These are phyloP conservation scores for Drosophila jambulina DNA, from an alignment of 1,140 invertebrate species.

Conservation along the genomic window DNA sequence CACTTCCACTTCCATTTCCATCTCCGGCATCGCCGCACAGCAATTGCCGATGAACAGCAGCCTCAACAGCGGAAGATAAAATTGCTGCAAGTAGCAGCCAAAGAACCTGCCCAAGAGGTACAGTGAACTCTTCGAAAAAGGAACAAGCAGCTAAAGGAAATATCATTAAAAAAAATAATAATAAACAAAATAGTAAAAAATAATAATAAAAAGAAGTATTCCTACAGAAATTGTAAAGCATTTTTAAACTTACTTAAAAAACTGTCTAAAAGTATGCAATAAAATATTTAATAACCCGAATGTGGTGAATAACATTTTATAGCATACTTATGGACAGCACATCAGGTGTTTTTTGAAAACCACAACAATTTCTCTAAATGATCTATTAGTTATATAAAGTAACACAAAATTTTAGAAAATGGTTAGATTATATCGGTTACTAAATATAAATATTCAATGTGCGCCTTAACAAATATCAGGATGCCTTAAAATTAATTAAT, in stretches of 20 bases:
- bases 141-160: no score
- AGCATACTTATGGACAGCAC: not conserved
- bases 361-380: no score
- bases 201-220: not conserved
- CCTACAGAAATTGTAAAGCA: not conserved
- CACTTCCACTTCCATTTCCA: conserved; percentile 10
- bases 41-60: conserved; percentile 58
- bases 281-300: not conserved
- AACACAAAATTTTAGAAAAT: no score
- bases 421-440: no score
- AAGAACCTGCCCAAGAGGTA: conserved; percentile 6
- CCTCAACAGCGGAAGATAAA: conserved; percentile 18
- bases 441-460: no score
- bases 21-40: conserved; percentile 41
- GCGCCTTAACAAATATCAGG: no score
- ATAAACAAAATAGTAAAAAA: not conserved
- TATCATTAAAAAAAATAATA: not conserved
- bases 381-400: no score
- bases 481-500: no score
- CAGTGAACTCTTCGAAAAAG: not conserved
- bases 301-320: not conserved
- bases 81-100: conserved; percentile 6
- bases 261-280: not conserved
- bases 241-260: no score
- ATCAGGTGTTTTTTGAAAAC: not conserved